phyloP scores from a whole-genome alignment of 2,113 vertebrate genomes.

The Prinia subflava region DNA sequence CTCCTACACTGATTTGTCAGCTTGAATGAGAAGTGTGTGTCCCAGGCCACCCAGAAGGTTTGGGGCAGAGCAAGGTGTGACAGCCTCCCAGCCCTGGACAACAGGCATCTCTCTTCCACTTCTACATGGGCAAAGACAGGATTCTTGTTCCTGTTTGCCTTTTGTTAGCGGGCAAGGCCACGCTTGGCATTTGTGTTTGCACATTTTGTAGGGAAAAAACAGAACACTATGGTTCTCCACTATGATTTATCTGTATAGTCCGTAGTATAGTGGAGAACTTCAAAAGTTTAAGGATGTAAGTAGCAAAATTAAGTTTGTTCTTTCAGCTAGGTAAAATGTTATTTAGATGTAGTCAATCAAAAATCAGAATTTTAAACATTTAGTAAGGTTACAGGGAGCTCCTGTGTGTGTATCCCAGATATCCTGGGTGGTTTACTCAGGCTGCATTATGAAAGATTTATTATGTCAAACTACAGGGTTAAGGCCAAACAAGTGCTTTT shows the following conservation, averaged over 20 bases:
- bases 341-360: not conserved
- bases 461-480: not conserved
- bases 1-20: not conserved
- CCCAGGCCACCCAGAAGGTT: not conserved
- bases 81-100: rapidly evolving
- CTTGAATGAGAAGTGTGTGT: not conserved
- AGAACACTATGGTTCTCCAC: rapidly evolving
- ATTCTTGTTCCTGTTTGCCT: not conserved
- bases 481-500: not conserved
- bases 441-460: not conserved
- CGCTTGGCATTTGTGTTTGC: not conserved
- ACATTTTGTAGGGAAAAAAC: not conserved
- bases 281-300: not conserved
- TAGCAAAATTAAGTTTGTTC: not conserved
- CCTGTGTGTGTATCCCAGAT: not conserved
- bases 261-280: not conserved
- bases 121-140: not conserved
- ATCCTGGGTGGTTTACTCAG: not conserved
- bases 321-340: not conserved
- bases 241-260: not conserved
- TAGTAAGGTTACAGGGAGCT: not conserved
- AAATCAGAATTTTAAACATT: not conserved
- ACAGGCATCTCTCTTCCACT: not conserved
- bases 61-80: not conserved
- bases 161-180: not conserved